Percentiles rank a stretch among this genome's conserved stretches.
Conservation (phyloP, 2,888 invertebrate genomes). For the Acrobasis suavella region DNA sequence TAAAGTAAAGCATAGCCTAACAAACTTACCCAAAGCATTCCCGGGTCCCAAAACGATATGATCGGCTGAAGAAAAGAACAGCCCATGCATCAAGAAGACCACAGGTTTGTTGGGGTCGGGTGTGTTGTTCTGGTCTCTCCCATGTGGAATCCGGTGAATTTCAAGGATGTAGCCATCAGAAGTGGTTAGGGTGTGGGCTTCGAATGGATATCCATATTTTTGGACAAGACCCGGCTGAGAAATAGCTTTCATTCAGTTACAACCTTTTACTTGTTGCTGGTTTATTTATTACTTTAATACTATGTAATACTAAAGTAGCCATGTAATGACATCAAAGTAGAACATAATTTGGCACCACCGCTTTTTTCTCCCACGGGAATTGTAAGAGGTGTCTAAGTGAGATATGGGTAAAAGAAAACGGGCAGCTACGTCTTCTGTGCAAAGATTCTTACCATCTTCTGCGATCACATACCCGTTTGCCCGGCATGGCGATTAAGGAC, state of each 20-base stretch:
- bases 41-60: conserved; percentile 52
- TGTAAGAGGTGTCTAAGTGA: no score
- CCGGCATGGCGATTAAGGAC: no score
- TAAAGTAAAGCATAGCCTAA: background rate
- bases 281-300: no score
- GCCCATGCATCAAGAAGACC: conserved; percentile 55
- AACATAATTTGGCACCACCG: no score
- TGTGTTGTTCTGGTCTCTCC: conserved; percentile 42
- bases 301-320: no score
- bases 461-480: no score
- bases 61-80: conserved; percentile 58
- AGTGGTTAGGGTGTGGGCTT: conserved; percentile 50
- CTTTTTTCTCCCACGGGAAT: no score
- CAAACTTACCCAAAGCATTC: conserved; percentile 46
- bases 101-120: conserved; percentile 39
- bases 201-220: conserved; percentile 58
- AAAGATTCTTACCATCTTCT: no score
- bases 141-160: conserved; percentile 56
- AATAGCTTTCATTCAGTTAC: background rate
- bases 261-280: no score
- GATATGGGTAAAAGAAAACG: no score
- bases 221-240: conserved; percentile 51
- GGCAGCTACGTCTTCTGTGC: no score
- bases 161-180: conserved; percentile 57
- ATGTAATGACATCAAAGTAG: no score